phyloP scores from a whole-genome alignment of 1,140 invertebrate species.

The Linepithema humile region DNA sequence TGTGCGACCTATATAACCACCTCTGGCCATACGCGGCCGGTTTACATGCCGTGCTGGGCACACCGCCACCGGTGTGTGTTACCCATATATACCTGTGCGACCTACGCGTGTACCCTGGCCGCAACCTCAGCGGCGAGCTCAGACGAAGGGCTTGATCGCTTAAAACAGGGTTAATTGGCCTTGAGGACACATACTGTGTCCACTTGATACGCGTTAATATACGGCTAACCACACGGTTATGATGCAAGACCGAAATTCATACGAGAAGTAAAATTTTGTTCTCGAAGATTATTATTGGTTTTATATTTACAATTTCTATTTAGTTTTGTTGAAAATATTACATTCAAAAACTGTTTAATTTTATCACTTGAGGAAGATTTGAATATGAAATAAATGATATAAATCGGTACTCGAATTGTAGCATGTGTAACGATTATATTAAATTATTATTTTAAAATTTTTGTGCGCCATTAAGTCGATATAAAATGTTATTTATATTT shows the following conservation, averaged over 20 bases:
- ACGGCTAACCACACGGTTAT: neutral
- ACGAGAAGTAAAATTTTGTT: neutral
- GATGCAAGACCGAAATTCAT: too few relatives aligned
- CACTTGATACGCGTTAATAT: neutral
- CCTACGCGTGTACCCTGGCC: slow-evolving; percentile 13
- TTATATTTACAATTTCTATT: too few relatives aligned
- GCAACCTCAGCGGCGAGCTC: slow-evolving; percentile 25
- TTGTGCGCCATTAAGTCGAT: too few relatives aligned
- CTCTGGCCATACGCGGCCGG: slow-evolving; percentile 41
- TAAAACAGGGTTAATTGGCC: slow-evolving; percentile 35
- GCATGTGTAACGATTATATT: too few relatives aligned
- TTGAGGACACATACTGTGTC: slow-evolving; percentile 7
- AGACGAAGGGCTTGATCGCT: slow-evolving; percentile 26
- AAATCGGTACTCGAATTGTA: too few relatives aligned
- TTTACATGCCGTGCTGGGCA: slow-evolving; percentile 33
- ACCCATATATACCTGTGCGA: slow-evolving; percentile 34
- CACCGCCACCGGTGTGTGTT: slow-evolving; percentile 13
- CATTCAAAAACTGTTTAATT: too few relatives aligned
- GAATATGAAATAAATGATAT: too few relatives aligned
- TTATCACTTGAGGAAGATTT: too few relatives aligned
- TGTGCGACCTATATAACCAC: slow-evolving; percentile 59
- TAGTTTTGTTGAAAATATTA: too few relatives aligned
- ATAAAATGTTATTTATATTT: too few relatives aligned
- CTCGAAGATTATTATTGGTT: neutral
- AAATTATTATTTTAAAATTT: too few relatives aligned